Evolutionary conservation across 2,113 vertebrate genomes (phyloP), one percentile per base, ranked within the genome.

Genomic region (Cyprinodon brontotheroides): DNA sequence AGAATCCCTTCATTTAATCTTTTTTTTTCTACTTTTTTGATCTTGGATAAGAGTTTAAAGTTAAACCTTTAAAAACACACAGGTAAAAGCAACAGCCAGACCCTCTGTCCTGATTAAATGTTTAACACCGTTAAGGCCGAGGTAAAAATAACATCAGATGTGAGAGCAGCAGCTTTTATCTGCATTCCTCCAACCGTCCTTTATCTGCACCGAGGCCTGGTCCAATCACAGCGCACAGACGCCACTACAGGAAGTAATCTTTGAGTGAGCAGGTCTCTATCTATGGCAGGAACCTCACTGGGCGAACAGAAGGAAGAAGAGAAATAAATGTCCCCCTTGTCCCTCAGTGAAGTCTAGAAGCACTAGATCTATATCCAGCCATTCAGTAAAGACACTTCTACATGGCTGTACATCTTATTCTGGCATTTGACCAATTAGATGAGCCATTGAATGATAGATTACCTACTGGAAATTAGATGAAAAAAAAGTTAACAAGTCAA

Each of bases 101-200:
- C 29, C 29, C 29, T 29, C 2, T n/a, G 11, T 45, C 43, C 43
- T 45, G n/a, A 20, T n/a, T 10, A 57, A 57, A 53, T 20, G 48
- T 53, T 7, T 7, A 14, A 53, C 48, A 53, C 50, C 3, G 15
- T n/a, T 57, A 57, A 8, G n/a, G 50, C 50, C 8, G 17, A 57
- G 80, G 39, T 83, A 80, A 80, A 86, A 80, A 86, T 86, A 80
- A 50, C 0, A 11, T 3, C 14, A 68, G 80, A 82, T 70, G 74
- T 0, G 6, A 41, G 59, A 70, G 37, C 36, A 20, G 74, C 36
- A 10, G 11, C 62, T 68, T 50, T 66, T 74, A 73, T 82, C 72
- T 72, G 2, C 7, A 4, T 20, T 50, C 0, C 37, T 45, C 15
- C 22, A 53, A 45, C 4, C 1, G 0, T 53, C 64, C 68, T 65